phyloP scores from a whole-genome alignment of 2,888 invertebrate genomes.

The Liopterus haemorrhoidalis region DNA sequence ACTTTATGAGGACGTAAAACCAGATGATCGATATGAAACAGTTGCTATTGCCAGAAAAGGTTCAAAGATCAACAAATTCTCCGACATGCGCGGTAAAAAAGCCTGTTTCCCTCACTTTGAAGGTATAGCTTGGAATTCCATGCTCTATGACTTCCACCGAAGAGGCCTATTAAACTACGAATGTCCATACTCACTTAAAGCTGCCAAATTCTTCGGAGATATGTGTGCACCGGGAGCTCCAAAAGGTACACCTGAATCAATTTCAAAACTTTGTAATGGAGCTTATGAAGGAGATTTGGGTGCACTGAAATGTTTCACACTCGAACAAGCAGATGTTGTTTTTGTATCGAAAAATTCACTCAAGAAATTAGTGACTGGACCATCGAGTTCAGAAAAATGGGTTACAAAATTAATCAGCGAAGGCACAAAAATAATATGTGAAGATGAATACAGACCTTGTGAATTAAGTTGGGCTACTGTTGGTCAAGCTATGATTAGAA shows the following conservation, averaged over 20 bases:
- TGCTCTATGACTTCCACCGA: conserved; percentile 46
- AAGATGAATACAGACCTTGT: conserved; percentile 49
- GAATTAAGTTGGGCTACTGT: conserved; percentile 62
- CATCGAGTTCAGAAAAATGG: conserved; percentile 49
- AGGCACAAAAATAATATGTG: conserved; percentile 56
- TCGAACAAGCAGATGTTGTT: conserved; percentile 69
- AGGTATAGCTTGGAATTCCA: conserved; percentile 63
- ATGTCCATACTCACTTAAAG: conserved; percentile 41
- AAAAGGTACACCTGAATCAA: conserved; percentile 33
- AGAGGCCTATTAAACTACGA: conserved; percentile 39
- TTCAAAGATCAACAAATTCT: conserved; percentile 53
- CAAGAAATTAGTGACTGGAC: conserved; percentile 46
- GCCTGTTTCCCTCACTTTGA: conserved; percentile 79
- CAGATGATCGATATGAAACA: conserved; percentile 56
- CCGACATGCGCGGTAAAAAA: conserved; percentile 62
- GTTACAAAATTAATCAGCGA: conserved; percentile 38
- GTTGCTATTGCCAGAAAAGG: conserved; percentile 62
- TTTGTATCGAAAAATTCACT: conserved; percentile 52
- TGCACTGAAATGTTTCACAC: conserved; percentile 61
- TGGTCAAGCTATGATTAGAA: conserved; percentile 61
- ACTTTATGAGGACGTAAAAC: conserved; percentile 56
- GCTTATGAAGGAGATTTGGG: conserved; percentile 53
- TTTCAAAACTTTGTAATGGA: conserved; percentile 38
- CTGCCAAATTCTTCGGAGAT: conserved; percentile 58
- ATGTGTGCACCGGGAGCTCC: conserved; percentile 56